Evolutionary conservation across 1,140 invertebrate species (phyloP), one percentile per base, ranked within the genome.

Genomic region (Papilio glaucus): DNA sequence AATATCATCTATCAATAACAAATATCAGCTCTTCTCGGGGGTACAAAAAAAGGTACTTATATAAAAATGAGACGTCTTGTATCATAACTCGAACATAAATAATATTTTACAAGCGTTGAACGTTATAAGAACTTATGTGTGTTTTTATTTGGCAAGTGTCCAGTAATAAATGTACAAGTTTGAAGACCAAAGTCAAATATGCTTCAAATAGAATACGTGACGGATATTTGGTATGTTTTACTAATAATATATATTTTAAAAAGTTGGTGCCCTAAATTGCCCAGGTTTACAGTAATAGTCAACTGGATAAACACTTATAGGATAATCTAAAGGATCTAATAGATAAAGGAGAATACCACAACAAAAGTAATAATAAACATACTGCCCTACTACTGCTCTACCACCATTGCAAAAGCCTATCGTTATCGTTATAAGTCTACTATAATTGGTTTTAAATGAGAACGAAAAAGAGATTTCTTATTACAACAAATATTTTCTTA

Each of bases 71-170:
- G 13, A 9, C 49, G 21, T 53, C 3, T 18, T 53, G 12, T 24
- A 1, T 21, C 18, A 53, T 24, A 53, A 53, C 5, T 10, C 21
- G 9, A 57, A 12, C 12, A n/a, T n/a, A n/a, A n/a, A n/a, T n/a
- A n/a, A n/a, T 26, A 2, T 57, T 26, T 6, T 57, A 57, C 4
- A 26, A 57, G 49, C 49, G 21, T 24, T 24, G 49, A 57, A 57
- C 18, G 12, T 24, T 57, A 57, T 57, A 24, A 13, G 21, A 57
- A 10, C 21, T 57, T 57, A 57, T 12, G 3, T 57, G 10, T 57
- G n/a, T 57, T 57, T 57, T 10, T 57, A 15, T 57, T 26, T 57
- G 49, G 49, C 49, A 10, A 57, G 49, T 26, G 21, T 18, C 49
- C 49, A 57, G 21, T 57, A 57, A 24, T 26, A 57, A 57, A 57